Evolutionary conservation across 1,140 invertebrate genomes (phyloP).

Genomic region (Hylyphantes graminicola): DNA sequence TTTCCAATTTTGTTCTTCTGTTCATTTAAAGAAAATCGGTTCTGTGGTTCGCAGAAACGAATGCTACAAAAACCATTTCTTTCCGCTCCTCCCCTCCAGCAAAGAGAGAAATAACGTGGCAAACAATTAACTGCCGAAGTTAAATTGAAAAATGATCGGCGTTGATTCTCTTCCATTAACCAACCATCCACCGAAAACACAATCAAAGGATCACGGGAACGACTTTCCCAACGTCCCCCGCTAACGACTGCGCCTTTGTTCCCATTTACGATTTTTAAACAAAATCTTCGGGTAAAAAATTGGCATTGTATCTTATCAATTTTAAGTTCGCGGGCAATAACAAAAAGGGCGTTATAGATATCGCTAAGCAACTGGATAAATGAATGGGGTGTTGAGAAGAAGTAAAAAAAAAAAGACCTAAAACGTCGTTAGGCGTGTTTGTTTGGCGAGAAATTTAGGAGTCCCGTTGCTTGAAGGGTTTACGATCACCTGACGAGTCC

Average conservation of each 20-base stretch:
- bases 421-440: constrained; percentile 36
- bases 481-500: constrained; percentile 42
- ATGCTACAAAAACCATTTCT: neutral
- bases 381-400: neutral
- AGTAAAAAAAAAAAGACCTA: neutral
- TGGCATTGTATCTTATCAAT: constrained; percentile 37
- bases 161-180: constrained; percentile 17
- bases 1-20: no score
- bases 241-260: constrained; percentile 45
- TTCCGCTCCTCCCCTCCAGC: constrained; percentile 12
- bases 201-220: constrained; percentile 38
- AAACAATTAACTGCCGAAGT: constrained; percentile 40
- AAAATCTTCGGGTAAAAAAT: constrained; percentile 40
- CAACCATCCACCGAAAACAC: constrained; percentile 21
- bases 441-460: constrained; percentile 48
- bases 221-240: neutral
- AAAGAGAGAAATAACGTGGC: constrained; percentile 6
- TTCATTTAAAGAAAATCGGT: no score
- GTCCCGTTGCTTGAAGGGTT: constrained; percentile 47
- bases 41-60: no score
- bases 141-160: constrained; percentile 39
- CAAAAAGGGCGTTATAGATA: constrained; percentile 35
- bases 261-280: neutral
- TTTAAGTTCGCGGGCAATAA: constrained; percentile 22
- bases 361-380: constrained; percentile 14